Percentiles rank a stretch among this genome's conserved stretches.
These are phyloP conservation scores for Lophotis ruficrista DNA, from an alignment of 2,113 vertebrate species.

Conservation along the genomic window DNA sequence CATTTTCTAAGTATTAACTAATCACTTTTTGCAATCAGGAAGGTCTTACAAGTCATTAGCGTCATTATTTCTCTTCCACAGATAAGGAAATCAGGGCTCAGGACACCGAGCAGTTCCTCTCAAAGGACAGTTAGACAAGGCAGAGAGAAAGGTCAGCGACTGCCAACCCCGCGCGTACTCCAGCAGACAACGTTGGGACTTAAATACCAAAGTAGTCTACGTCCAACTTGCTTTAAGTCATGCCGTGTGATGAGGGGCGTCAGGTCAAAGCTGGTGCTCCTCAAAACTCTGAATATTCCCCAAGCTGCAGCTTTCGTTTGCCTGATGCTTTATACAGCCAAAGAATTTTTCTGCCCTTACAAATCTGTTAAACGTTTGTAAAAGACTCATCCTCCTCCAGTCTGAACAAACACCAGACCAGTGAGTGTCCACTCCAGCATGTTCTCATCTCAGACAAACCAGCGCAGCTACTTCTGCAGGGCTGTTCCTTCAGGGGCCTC, in stretches of 20 bases:
- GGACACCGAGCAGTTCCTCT: background rate
- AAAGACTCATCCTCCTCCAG: background rate
- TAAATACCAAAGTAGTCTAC: background rate
- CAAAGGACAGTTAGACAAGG: background rate
- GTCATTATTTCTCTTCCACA: background rate
- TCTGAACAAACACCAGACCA: background rate
- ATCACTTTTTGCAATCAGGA: background rate
- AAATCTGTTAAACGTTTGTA: background rate
- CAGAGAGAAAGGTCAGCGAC: background rate
- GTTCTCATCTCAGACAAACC: background rate
- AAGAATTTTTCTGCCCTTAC: background rate
- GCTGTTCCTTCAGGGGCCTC: background rate
- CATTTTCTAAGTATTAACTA: background rate
- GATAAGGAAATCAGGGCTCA: background rate
- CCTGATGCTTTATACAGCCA: background rate
- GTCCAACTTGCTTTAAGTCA: background rate
- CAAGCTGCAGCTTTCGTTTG: background rate
- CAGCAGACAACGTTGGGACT: background rate
- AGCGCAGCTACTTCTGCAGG: background rate
- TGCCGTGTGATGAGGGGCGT: background rate
- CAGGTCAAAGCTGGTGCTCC: background rate
- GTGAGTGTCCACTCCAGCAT: fast-evolving
- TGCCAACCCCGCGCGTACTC: background rate
- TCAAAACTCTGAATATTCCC: background rate
- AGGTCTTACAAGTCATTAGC: background rate